Conservation (phyloP, 2,888 invertebrate species). For the Resseliella maxima region DNA sequence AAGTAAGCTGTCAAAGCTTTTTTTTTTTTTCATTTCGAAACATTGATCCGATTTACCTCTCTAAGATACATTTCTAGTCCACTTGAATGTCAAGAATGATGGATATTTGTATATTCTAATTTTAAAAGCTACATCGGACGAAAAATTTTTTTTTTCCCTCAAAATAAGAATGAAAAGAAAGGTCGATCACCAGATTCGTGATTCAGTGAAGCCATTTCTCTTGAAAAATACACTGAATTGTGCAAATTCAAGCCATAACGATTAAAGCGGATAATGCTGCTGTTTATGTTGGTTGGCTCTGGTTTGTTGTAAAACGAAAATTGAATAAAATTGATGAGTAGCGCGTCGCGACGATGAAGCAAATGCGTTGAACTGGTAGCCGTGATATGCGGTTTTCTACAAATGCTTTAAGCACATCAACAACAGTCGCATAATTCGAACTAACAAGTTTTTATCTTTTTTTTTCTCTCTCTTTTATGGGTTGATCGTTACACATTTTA, state of each 20-base stretch:
- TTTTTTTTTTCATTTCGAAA: too few species aligned
- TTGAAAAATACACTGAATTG: not conserved
- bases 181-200: not conserved
- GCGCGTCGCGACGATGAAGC: not conserved
- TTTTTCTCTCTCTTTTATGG: too few species aligned
- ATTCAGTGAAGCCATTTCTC: not conserved
- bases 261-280: slow-evolving; percentile 33
- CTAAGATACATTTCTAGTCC: too few species aligned
- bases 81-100: too few species aligned
- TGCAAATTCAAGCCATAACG: slow-evolving; percentile 33
- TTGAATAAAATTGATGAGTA: not conserved
- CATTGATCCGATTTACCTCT: too few species aligned
- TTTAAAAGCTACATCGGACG: too few species aligned
- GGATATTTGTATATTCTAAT: too few species aligned
- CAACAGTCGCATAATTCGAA: not conserved
- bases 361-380: not conserved
- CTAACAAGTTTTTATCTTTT: slow-evolving; percentile 47
- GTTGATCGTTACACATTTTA: not conserved
- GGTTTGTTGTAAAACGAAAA: not conserved
- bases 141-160: too few species aligned
- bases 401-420: slow-evolving; percentile 15
- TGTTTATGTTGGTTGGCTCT: not conserved
- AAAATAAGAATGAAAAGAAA: not conserved
- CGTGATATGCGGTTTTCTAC: not conserved
- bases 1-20: too few species aligned